A percentile compares a stretch with the other conserved stretches of the same genome.
Conservation (phyloP, 2,113 vertebrate genomes). For the Bambusicola thoracicus region DNA sequence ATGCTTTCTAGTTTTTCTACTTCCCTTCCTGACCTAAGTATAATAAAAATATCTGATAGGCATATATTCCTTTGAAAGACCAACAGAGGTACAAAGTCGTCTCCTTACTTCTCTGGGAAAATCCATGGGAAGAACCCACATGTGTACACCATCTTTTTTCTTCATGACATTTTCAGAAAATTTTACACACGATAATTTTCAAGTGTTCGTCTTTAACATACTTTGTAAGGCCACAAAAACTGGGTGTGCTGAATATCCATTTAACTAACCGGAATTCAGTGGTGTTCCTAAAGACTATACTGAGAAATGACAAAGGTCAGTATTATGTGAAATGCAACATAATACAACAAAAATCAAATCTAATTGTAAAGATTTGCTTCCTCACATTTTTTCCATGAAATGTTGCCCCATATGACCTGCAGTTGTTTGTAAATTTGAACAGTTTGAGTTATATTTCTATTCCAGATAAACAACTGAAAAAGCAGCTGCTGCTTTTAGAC, state of each 20-base stretch:
- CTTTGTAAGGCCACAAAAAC: neutral
- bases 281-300: neutral
- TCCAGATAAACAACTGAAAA: neutral
- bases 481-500: neutral
- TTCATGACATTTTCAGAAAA: neutral
- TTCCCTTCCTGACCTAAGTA: neutral
- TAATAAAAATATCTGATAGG: neutral
- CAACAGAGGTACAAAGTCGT: neutral
- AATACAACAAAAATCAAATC: neutral
- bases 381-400: neutral
- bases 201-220: neutral
- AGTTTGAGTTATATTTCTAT: neutral
- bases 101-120: neutral
- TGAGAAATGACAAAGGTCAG: neutral
- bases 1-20: neutral
- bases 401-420: neutral
- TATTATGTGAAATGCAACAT: neutral
- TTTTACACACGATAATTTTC: neutral
- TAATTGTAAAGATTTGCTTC: neutral
- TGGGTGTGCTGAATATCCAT: neutral
- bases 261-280: neutral
- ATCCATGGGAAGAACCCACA: neutral
- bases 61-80: neutral
- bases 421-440: neutral
- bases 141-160: neutral